Evolutionary conservation across 2,113 vertebrate genomes (phyloP).

Genomic region (Sebastes fasciatus): DNA sequence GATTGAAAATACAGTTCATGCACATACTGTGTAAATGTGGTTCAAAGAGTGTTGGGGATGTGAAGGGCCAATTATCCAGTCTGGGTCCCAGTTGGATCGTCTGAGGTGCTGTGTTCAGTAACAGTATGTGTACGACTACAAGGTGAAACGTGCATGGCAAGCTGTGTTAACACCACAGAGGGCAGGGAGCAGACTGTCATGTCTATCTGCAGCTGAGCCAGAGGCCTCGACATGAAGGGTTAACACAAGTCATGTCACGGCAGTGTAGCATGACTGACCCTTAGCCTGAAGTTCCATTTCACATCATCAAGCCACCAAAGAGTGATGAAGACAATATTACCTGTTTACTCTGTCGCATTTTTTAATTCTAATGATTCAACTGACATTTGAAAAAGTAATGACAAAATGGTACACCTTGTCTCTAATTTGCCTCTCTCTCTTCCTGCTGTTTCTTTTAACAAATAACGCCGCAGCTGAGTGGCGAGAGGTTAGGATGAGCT

Average conservation of each 20-base stretch:
- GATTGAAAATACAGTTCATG: slow-evolving; percentile 18
- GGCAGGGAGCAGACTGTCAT: slow-evolving; percentile 15
- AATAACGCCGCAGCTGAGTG: slow-evolving; percentile 1
- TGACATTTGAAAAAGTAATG: slow-evolving; percentile 50
- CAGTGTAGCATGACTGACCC: not conserved
- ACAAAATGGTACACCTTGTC: slow-evolving; percentile 3
- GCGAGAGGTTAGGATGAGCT: not conserved
- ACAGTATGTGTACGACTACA: not conserved
- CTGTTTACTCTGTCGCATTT: not conserved
- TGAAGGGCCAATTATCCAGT: not conserved
- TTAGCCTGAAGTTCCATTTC: not conserved
- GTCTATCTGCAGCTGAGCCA: slow-evolving; percentile 13
- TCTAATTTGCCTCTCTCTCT: slow-evolving; percentile 7
- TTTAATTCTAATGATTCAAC: not conserved
- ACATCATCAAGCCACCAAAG: not conserved
- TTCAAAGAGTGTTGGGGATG: not conserved
- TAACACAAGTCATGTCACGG: not conserved
- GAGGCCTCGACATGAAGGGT: not conserved
- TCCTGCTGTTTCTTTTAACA: slow-evolving; percentile 16
- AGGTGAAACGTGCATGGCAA: slow-evolving; percentile 21
- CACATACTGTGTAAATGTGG: not conserved
- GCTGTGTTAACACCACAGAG: slow-evolving; percentile 28
- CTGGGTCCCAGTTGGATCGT: not conserved
- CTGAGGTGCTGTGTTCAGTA: not conserved
- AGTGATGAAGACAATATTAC: not conserved